phyloP scores from a whole-genome alignment of 2,797 vertebrate genomes.

The Scleropages formosus region DNA sequence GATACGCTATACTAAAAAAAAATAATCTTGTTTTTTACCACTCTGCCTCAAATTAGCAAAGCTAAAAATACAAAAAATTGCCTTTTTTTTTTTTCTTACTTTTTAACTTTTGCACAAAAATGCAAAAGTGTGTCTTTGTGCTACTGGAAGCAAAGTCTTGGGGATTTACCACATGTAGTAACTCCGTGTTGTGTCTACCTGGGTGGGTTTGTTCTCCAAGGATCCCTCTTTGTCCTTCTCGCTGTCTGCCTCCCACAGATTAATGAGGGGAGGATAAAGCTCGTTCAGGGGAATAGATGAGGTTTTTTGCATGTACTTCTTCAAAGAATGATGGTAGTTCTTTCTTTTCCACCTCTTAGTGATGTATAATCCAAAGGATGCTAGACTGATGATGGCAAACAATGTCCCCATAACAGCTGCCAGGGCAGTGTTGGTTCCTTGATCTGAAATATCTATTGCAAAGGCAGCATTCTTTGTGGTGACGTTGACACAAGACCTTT shows the following conservation, averaged over 20 bases:
- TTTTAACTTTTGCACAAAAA: slow-evolving; percentile 77
- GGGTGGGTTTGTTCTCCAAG: slow-evolving; percentile 83
- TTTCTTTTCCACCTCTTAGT: slow-evolving; percentile 91
- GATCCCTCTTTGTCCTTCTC: slow-evolving; percentile 93
- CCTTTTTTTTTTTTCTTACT: slow-evolving; percentile 55
- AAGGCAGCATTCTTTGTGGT: slow-evolving; percentile 86
- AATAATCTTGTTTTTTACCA: slow-evolving; percentile 62
- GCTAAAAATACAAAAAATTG: slow-evolving; percentile 74
- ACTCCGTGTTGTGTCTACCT: slow-evolving; percentile 96
- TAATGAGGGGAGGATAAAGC: slow-evolving; percentile 95
- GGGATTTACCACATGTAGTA: slow-evolving; percentile 93
- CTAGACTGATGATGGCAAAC: slow-evolving; percentile 85
- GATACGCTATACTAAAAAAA: slow-evolving; percentile 85
- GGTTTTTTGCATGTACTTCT: slow-evolving; percentile 99
- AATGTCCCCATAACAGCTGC: slow-evolving; percentile 89
- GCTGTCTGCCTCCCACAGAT: slow-evolving; percentile 92
- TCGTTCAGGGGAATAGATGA: slow-evolving; percentile 95
- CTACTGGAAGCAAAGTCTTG: slow-evolving; percentile 54
- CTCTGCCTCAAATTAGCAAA: slow-evolving; percentile 77
- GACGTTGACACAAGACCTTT: slow-evolving; percentile 91
- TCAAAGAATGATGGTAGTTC: slow-evolving; percentile 94
- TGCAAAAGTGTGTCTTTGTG: slow-evolving; percentile 57
- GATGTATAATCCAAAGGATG: slow-evolving; percentile 79
- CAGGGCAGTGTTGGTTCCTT: slow-evolving; percentile 85
- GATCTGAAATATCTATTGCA: slow-evolving; percentile 79